Conservation (phyloP, 2,113 vertebrate species). For the Neoarius graeffei region DNA sequence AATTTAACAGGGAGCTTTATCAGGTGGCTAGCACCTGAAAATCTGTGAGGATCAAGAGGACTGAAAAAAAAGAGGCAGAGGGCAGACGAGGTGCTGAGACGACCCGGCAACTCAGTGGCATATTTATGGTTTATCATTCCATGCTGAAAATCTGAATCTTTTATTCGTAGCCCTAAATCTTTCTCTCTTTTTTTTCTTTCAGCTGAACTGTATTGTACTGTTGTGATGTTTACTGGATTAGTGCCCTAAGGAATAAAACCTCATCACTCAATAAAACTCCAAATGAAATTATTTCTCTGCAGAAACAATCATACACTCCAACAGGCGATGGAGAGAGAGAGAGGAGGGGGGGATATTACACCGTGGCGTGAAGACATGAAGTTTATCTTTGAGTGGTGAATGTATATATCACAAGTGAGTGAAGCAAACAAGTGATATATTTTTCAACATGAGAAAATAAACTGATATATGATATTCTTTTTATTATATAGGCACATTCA, state of each 20-base stretch:
- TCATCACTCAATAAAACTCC: background rate
- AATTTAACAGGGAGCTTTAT: background rate
- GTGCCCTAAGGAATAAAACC: background rate
- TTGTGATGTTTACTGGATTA: background rate
- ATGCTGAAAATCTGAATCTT: background rate
- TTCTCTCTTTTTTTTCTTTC: background rate
- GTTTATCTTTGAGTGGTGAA: too few species aligned
- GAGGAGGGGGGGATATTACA: too few species aligned
- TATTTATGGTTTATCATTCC: background rate
- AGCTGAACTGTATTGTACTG: slow-evolving; percentile 3
- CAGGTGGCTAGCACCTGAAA: background rate
- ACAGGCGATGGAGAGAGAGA: background rate
- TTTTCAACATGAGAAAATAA: too few species aligned
- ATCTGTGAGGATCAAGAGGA: background rate
- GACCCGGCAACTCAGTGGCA: too few species aligned
- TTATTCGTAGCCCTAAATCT: background rate
- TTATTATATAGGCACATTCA: too few species aligned
- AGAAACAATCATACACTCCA: background rate
- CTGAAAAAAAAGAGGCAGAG: background rate
- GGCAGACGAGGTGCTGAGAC: background rate
- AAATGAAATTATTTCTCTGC: background rate
- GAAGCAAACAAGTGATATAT: too few species aligned
- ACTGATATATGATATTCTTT: too few species aligned
- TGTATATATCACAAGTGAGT: too few species aligned
- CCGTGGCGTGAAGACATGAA: too few species aligned